These are phyloP conservation scores for Diplolepis rosae DNA, from an alignment of 2,888 invertebrate species.

Conservation along the genomic window DNA sequence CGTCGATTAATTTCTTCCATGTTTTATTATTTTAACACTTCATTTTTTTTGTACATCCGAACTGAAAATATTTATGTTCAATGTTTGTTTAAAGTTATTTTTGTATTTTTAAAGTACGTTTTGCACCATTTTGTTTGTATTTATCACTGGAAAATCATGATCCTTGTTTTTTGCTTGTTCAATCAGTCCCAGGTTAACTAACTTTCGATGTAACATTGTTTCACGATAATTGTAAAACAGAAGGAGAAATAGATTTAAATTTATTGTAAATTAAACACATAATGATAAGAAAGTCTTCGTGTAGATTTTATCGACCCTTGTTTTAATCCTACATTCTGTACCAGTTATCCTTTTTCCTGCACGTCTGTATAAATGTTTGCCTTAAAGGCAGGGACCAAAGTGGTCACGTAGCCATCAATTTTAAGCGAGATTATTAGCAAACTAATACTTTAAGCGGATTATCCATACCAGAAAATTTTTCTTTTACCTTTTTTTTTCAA, in stretches of 20 bases:
- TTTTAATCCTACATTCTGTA: not conserved
- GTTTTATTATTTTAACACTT: slow-evolving; percentile 13
- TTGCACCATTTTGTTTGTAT: slow-evolving; percentile 17
- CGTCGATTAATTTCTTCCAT: slow-evolving; percentile 23
- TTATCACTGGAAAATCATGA: not conserved
- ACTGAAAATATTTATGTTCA: not conserved
- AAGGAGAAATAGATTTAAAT: slow-evolving; percentile 51
- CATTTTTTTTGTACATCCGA: not conserved
- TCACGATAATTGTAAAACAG: slow-evolving; percentile 15
- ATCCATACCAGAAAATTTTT: no score
- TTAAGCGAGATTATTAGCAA: no score
- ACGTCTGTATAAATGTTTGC: not conserved
- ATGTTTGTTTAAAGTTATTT: slow-evolving; percentile 2
- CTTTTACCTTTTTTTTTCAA: no score
- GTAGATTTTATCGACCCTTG: slow-evolving; percentile 16
- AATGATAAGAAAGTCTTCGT: slow-evolving; percentile 15
- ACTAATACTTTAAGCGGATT: no score
- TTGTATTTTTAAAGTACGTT: slow-evolving; percentile 18
- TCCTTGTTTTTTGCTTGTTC: not conserved
- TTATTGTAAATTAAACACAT: slow-evolving; percentile 57
- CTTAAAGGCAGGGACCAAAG: no score
- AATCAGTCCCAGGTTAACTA: slow-evolving; percentile 23
- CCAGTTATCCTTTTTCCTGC: slow-evolving; percentile 9
- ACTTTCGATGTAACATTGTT: slow-evolving; percentile 25
- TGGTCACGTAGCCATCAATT: no score